Evolutionary conservation across 2,113 vertebrate species (phyloP).

Genomic region (Sminthopsis crassicaudata): DNA sequence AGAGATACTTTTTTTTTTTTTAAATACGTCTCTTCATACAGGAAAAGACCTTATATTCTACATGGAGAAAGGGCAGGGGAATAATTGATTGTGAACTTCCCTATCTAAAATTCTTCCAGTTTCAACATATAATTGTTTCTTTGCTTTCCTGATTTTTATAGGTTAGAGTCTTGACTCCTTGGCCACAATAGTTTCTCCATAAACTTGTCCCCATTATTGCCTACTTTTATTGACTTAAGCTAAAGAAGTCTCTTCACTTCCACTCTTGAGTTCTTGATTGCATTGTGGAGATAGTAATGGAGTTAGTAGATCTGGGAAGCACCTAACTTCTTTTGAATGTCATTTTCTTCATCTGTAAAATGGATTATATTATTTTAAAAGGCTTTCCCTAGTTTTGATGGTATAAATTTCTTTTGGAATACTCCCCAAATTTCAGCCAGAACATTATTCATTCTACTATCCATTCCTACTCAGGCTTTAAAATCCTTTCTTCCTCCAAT

Average conservation of each 20-base stretch:
- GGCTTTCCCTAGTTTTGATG: not conserved
- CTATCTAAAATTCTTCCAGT: not conserved
- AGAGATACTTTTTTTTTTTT: not conserved
- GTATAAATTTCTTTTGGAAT: not conserved
- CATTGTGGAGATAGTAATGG: not conserved
- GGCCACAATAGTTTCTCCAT: not conserved
- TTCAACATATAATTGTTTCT: not conserved
- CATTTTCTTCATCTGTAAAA: not conserved
- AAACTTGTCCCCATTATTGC: not conserved
- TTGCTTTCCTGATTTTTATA: not conserved
- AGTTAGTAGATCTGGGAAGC: not conserved
- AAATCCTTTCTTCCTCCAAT: not conserved
- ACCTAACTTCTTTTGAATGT: not conserved
- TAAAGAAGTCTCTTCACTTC: not conserved
- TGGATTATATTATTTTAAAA: not conserved
- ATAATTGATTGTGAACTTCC: not conserved
- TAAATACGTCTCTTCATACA: not conserved
- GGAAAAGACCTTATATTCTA: not conserved
- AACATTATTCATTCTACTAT: not conserved
- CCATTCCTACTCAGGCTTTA: not conserved
- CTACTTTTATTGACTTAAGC: not conserved
- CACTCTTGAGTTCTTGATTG: not conserved
- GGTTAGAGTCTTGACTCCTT: not conserved
- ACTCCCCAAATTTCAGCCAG: not conserved
- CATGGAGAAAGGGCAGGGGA: not conserved